These are phyloP conservation scores for Selenia dentaria DNA, from an alignment of 2,888 invertebrate genomes.

Conservation along the genomic window DNA sequence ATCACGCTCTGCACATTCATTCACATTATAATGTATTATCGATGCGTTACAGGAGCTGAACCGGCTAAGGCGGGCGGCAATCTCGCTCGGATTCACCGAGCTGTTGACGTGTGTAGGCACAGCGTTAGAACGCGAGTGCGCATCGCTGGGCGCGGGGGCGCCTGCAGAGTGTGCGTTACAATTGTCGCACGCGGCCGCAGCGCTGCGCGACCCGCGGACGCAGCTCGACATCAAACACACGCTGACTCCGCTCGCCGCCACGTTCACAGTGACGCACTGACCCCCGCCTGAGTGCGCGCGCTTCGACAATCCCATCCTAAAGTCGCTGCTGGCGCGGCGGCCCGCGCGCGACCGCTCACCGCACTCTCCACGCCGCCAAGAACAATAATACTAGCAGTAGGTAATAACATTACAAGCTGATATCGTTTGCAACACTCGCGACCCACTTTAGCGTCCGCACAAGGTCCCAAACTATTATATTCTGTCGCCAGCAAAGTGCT, in stretches of 20 bases:
- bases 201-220: slow-evolving; percentile 89
- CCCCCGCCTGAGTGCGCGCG: slow-evolving; percentile 6
- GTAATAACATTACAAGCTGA: too few relatives aligned
- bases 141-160: slow-evolving; percentile 89
- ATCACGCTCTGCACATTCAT: too few relatives aligned
- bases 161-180: slow-evolving; percentile 96
- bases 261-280: slow-evolving; percentile 50
- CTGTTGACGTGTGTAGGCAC: slow-evolving; percentile 93
- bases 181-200: slow-evolving; percentile 94
- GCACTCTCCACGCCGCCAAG: too few relatives aligned
- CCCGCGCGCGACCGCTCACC: background rate
- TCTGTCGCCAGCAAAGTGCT: too few relatives aligned
- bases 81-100: slow-evolving; percentile 96
- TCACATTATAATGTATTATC: too few relatives aligned
- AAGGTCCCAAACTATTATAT: too few relatives aligned
- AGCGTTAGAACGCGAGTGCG: slow-evolving; percentile 95
- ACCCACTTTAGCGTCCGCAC: too few relatives aligned
- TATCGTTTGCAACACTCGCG: too few relatives aligned
- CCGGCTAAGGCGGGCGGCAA: slow-evolving; percentile 94
- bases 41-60: slow-evolving; percentile 90
- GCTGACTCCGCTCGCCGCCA: slow-evolving; percentile 60
- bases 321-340: slow-evolving; percentile 22
- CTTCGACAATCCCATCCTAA: slow-evolving; percentile 26
- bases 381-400: too few relatives aligned
- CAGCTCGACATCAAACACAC: slow-evolving; percentile 73